phyloP scores from a whole-genome alignment of 2,888 invertebrate genomes.

The Nomada goodeniana region DNA sequence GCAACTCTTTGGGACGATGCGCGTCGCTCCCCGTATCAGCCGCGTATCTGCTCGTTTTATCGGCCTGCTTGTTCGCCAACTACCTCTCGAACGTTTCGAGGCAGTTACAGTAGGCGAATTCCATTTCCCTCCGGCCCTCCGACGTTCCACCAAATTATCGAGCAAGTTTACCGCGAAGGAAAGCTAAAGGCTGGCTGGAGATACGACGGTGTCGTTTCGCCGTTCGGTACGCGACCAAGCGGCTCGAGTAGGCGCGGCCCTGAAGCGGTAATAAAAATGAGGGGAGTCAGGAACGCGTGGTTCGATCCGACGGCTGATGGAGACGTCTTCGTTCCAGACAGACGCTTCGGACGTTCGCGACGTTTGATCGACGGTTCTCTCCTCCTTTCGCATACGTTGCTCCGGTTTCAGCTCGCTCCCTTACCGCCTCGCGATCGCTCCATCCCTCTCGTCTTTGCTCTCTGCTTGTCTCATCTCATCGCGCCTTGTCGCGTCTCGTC shows the following conservation, averaged over 20 bases:
- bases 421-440: conserved; percentile 29
- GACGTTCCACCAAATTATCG: conserved; percentile 16
- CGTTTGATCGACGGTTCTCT: conserved; percentile 78
- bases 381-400: conserved; percentile 65
- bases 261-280: conserved; percentile 74
- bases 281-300: conserved; percentile 69
- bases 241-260: conserved; percentile 63
- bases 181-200: neutral
- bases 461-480: conserved; percentile 8
- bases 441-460: conserved; percentile 19
- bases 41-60: conserved; percentile 65
- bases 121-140: neutral
- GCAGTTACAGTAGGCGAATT: conserved; percentile 9
- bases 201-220: neutral
- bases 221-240: conserved; percentile 16
- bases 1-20: conserved; percentile 61
- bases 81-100: conserved; percentile 30
- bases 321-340: conserved; percentile 78
- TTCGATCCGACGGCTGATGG: conserved; percentile 79
- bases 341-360: conserved; percentile 74
- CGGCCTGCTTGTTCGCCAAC: conserved; percentile 60
- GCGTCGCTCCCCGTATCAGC: conserved; percentile 46
- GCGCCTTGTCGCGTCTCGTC: conserved; percentile 12
- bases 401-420: conserved; percentile 52
- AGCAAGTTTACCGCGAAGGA: neutral